Conservation (phyloP, 2,797 vertebrate genomes). For the Silurus lanzhouensis region DNA sequence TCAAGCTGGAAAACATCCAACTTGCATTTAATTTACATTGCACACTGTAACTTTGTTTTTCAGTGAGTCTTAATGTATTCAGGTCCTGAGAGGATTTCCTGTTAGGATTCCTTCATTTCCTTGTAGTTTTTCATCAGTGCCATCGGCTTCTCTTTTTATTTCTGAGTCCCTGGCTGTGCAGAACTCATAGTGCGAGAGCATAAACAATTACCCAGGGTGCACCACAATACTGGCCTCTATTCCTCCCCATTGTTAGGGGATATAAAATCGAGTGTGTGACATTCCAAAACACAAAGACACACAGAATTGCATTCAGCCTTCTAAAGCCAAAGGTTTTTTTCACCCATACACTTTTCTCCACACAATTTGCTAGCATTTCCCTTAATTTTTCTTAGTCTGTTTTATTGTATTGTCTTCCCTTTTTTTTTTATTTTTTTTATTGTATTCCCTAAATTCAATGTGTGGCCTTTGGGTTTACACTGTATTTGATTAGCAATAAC, state of each 20-base stretch:
- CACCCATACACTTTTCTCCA: background rate
- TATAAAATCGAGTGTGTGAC: constrained; percentile 12
- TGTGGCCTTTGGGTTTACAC: background rate
- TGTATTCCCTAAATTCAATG: background rate
- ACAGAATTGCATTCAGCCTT: constrained; percentile 8
- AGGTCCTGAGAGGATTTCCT: constrained; percentile 45
- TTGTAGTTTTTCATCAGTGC: constrained; percentile 26
- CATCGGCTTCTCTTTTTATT: constrained; percentile 27
- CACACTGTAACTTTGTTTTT: constrained; percentile 36
- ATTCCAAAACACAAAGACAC: constrained; percentile 34
- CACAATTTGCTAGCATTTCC: background rate
- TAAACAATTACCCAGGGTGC: constrained; percentile 31
- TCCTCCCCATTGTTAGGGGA: constrained; percentile 22
- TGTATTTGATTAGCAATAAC: constrained; percentile 11
- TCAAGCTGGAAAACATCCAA: background rate
- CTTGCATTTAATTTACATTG: constrained; percentile 35
- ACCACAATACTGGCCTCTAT: constrained; percentile 15
- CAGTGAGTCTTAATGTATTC: constrained; percentile 34
- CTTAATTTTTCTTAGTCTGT: background rate
- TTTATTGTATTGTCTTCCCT: background rate
- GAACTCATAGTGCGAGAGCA: constrained; percentile 28
- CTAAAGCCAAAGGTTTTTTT: background rate
- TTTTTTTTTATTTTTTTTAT: no score
- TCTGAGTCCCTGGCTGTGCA: background rate
- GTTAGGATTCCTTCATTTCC: constrained; percentile 39